Percentiles rank a stretch among this genome's conserved stretches.
Evolutionary conservation across 2,888 invertebrate species (phyloP).

Genomic region (Pecten maximus): DNA sequence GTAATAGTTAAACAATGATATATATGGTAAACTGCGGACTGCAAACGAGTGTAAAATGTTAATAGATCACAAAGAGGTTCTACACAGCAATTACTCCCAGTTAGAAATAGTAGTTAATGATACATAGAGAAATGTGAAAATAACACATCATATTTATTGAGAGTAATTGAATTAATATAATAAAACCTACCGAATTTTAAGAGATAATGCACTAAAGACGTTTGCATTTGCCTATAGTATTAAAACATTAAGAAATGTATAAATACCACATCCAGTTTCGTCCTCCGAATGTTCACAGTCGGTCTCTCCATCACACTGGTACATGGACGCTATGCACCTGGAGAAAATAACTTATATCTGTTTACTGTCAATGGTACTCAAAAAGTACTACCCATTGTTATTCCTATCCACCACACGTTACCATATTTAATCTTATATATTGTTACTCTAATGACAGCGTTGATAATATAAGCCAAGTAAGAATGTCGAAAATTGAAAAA

Average conservation of each 20-base stretch:
- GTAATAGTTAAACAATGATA: too few relatives aligned
- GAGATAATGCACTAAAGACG: not conserved
- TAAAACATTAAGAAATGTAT: not conserved
- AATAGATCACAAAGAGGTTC: not conserved
- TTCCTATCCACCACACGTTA: too few relatives aligned
- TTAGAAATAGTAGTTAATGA: not conserved
- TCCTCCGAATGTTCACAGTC: not conserved
- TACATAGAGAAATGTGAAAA: not conserved
- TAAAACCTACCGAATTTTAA: not conserved
- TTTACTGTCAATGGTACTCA: not conserved
- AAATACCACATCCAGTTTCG: not conserved
- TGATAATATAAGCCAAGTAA: not conserved
- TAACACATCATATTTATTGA: not conserved
- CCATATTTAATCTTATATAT: too few relatives aligned
- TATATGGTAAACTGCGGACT: too few relatives aligned
- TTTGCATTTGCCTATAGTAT: not conserved
- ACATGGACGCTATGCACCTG: not conserved
- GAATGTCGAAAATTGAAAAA: not conserved
- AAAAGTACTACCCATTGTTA: too few relatives aligned
- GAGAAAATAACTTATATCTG: not conserved
- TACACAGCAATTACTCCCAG: not conserved
- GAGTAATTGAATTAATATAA: not conserved
- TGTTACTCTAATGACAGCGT: not conserved
- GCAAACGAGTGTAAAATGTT: not conserved
- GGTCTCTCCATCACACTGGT: not conserved